These are phyloP conservation scores for Sebastiscus tertius DNA, from an alignment of 2,797 vertebrate species.

Conservation along the genomic window DNA sequence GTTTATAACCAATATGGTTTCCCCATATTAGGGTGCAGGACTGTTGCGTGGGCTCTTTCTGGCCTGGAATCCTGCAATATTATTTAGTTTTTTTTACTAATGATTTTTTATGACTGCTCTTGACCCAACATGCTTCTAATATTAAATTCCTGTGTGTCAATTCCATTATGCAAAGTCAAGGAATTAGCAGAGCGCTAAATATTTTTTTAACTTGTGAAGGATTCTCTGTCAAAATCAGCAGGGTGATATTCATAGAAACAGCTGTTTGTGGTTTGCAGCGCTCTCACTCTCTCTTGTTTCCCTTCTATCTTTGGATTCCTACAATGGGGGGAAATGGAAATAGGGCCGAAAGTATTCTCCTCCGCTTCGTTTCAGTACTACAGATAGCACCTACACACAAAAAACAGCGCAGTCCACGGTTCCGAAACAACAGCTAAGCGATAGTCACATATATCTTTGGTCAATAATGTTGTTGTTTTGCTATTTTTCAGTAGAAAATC, in stretches of 20 bases:
- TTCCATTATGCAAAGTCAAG: neutral
- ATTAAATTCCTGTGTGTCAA: neutral
- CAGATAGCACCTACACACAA: neutral
- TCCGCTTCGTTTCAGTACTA: neutral
- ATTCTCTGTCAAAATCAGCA: too few species aligned
- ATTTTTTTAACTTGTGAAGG: too few species aligned
- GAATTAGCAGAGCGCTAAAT: too few species aligned
- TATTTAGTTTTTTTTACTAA: neutral
- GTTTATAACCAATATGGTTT: conserved; percentile 1
- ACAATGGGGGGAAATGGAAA: too few species aligned
- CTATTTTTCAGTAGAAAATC: too few species aligned
- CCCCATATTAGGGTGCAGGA: neutral
- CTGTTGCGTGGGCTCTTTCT: neutral
- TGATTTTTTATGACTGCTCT: neutral
- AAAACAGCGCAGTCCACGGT: neutral
- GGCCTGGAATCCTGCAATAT: neutral
- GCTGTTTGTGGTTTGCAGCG: too few species aligned
- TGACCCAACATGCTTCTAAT: neutral
- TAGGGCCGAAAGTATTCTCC: neutral
- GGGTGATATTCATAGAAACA: too few species aligned
- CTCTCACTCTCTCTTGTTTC: too few species aligned
- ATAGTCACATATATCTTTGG: neutral
- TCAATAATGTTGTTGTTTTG: neutral
- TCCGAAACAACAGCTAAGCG: neutral
- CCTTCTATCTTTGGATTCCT: too few species aligned